Evolutionary conservation across 2,113 vertebrate genomes (phyloP), one percentile per base, ranked within the genome.

Genomic region (Phycodurus eques): DNA sequence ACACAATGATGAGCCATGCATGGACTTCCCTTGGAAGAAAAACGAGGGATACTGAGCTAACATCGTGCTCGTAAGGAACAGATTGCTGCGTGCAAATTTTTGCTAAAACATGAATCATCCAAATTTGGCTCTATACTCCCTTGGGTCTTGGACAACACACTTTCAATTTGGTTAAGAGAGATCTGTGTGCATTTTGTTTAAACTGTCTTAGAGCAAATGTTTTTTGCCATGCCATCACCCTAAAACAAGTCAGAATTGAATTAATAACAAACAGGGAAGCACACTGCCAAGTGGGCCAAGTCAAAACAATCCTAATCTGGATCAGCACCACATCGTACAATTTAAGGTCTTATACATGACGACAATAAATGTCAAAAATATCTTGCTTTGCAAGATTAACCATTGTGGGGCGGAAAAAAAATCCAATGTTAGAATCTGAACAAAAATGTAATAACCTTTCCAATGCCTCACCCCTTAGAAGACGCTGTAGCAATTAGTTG

Each of bases 1-100:
- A 74, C 35, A 49, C 47, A 77, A 79, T 77, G 73, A 82, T 54
- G 68, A 43, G 61, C 74, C 75, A 6, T 33, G 20, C 63, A 72
- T 13, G 75, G 20, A 74, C 74, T 68, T 70, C 39, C 65, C 5
- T 20, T 64, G 15, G 66, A 71, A 66, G 62, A 71, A 66, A 39
- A 74, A 63, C 42, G 5, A 44, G 62, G 20, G 27, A 51, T 20
- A 35, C 46, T 11, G 14, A 17, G 35, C 8, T 51, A 46, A 67
- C 64, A 35, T 4, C 8, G 12, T 14, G 2, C 31, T 14, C 20
- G 12, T 33, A 8, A 13, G 31, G 5, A 17, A 14, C 2, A 53
- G 59, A 74, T 70, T 39, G 46, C 20, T n/a, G n/a, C 47, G 68
- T 39, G 62, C 5, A 43, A 67, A 56, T 72, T 49, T 66, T 43